A percentile compares a stretch with the other conserved stretches of the same genome.
phyloP scores from a whole-genome alignment of 2,113 vertebrate species.

The Sus scrofa region T2T-Sscrofa CM000817.6:147076001-147076500 shows the following conservation, averaged over 20 bases:
- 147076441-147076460: neutral
- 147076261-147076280: neutral
- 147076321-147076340: neutral
- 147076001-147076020: neutral
- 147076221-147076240: neutral
- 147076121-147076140: neutral
- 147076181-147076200: neutral
- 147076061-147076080: neutral
- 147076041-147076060: neutral
- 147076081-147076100: neutral
- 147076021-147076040: neutral
- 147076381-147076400: neutral
- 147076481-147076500: neutral
- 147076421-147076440: neutral
- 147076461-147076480: neutral
- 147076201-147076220: neutral
- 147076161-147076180: neutral
- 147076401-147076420: neutral
- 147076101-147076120: neutral
- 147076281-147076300: neutral
- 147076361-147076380: neutral
- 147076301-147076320: neutral
- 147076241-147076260: neutral
- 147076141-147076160: neutral
- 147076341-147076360: conserved; percentile 32